These are phyloP conservation scores for Plebejus anna DNA, from an alignment of 2,888 invertebrate species.

Conservation along the genomic window DNA sequence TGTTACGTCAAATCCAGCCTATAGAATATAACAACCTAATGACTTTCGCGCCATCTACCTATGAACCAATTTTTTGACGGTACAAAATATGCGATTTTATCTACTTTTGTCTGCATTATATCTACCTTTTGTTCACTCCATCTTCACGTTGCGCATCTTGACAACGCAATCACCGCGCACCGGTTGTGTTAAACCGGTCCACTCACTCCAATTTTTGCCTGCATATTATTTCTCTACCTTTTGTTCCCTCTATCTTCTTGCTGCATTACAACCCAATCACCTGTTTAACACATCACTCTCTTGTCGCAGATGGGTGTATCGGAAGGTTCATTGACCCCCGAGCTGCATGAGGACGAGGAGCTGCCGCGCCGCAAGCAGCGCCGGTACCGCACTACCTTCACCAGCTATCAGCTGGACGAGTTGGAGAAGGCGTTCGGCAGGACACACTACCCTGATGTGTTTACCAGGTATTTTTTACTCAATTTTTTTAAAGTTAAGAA, in stretches of 20 bases:
- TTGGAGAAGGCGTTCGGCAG: constrained; percentile 98
- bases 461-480: constrained; percentile 86
- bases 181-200: too few relatives aligned
- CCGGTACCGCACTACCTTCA: constrained; percentile 95
- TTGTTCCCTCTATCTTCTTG: not conserved
- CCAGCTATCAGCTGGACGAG: constrained; percentile 96
- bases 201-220: not conserved
- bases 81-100: not conserved
- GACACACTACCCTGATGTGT: constrained; percentile 98
- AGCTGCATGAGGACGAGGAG: constrained; percentile 83
- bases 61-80: not conserved
- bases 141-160: not conserved
- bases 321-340: constrained; percentile 46
- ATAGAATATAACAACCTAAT: too few relatives aligned
- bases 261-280: not conserved
- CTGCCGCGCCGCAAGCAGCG: constrained; percentile 93
- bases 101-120: not conserved
- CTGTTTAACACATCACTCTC: not conserved
- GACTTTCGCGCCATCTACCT: too few relatives aligned
- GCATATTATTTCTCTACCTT: too few relatives aligned
- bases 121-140: too few relatives aligned
- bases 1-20: too few relatives aligned
- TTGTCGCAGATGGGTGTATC: constrained; percentile 11
- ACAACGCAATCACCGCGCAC: not conserved
- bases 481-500: too few relatives aligned